Conservation (phyloP, 2,888 invertebrate genomes). For the Hyalella azteca region DNA sequence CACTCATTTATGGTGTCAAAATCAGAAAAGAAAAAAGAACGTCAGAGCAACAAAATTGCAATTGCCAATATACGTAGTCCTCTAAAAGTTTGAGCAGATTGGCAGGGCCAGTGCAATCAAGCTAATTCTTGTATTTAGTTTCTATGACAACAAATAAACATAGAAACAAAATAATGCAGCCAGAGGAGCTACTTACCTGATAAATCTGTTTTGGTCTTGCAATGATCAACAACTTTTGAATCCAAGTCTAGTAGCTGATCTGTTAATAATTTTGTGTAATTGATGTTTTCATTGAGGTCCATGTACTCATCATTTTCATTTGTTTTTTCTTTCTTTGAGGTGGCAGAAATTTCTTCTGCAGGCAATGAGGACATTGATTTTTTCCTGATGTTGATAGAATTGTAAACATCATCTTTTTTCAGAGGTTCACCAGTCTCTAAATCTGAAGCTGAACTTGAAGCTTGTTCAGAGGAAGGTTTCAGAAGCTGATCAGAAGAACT, state of each 20-base stretch:
- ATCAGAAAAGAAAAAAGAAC: no score
- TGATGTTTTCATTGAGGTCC: constrained; percentile 40
- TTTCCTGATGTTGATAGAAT: constrained; percentile 29
- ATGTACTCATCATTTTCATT: constrained; percentile 14
- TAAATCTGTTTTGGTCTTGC: constrained; percentile 49
- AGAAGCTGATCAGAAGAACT: background rate
- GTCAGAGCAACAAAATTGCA: no score
- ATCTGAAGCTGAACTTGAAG: background rate
- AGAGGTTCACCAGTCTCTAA: constrained; percentile 6
- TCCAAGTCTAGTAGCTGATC: constrained; percentile 56
- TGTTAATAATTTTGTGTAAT: constrained; percentile 48
- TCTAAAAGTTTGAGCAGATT: no score
- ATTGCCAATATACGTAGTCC: no score
- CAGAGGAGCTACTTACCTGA: constrained; percentile 57
- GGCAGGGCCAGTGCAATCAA: no score
- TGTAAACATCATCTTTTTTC: constrained; percentile 52
- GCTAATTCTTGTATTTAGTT: no score
- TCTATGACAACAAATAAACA: no score
- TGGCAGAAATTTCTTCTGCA: background rate
- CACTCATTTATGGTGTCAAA: no score
- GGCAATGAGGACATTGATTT: constrained; percentile 31
- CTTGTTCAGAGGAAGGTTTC: background rate
- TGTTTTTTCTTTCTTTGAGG: constrained; percentile 11
- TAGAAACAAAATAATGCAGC: no score
- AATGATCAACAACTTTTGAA: constrained; percentile 49